Conservation (phyloP, 2,797 vertebrate genomes). For the Mus minutoides region DNA sequence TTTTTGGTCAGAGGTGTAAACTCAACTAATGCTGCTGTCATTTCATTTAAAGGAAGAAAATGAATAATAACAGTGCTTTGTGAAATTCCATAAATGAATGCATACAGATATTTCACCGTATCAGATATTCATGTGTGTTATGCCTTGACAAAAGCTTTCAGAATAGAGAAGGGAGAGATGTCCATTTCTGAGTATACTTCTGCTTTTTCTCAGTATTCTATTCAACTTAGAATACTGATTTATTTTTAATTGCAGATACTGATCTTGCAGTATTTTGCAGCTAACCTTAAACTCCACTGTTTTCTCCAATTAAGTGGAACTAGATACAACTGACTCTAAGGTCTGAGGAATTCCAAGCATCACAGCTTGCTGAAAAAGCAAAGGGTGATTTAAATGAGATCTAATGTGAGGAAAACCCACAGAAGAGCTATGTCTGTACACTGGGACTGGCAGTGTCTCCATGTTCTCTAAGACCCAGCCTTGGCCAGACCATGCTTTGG, state of each 20-base stretch:
- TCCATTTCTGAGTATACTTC: neutral
- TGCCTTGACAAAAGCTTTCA: neutral
- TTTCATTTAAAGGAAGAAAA: conserved; percentile 10
- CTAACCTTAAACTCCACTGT: conserved; percentile 57
- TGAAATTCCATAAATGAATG: neutral
- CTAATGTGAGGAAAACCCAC: neutral
- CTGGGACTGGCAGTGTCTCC: neutral
- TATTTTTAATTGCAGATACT: conserved; percentile 59
- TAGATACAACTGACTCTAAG: conserved; percentile 34
- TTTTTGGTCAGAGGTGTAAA: neutral
- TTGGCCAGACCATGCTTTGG: neutral
- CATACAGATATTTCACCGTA: neutral
- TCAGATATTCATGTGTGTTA: neutral
- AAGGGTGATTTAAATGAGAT: conserved; percentile 48
- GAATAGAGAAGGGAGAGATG: neutral
- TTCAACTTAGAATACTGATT: neutral
- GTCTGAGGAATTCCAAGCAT: conserved; percentile 45
- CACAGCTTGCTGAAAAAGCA: conserved; percentile 33
- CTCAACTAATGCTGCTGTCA: neutral
- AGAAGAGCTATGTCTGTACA: neutral
- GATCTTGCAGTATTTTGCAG: conserved; percentile 17
- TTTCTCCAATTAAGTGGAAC: conserved; percentile 39
- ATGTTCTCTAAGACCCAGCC: neutral
- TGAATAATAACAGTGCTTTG: neutral
- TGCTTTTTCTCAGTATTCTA: neutral